Evolutionary conservation across 2,797 vertebrate species (phyloP).

Genomic region (Pristis pectinata): DNA sequence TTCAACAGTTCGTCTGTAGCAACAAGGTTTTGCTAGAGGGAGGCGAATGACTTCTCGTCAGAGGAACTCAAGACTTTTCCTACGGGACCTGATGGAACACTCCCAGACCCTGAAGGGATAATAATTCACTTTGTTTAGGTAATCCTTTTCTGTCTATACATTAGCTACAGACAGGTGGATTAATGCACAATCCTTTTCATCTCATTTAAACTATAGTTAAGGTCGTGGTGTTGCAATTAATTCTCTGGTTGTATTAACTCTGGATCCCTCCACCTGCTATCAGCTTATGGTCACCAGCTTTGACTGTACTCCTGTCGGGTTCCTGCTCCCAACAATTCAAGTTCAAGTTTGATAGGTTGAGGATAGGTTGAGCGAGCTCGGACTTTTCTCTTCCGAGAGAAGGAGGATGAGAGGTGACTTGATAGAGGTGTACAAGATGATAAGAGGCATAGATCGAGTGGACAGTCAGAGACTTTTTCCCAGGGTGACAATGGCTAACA

Average conservation of each 20-base stretch:
- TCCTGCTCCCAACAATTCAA: too few relatives aligned
- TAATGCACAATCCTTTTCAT: neutral
- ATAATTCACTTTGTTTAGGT: neutral
- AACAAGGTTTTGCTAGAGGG: neutral
- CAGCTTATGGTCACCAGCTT: neutral
- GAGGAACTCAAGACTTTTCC: neutral
- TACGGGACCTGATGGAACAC: too few relatives aligned
- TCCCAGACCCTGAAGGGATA: neutral
- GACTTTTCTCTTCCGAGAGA: too few relatives aligned
- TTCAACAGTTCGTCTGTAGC: too few relatives aligned
- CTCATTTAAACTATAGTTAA: neutral
- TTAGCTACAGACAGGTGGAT: neutral
- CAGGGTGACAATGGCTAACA: too few relatives aligned
- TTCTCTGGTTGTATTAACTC: neutral
- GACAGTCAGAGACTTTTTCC: too few relatives aligned
- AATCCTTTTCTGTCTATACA: neutral
- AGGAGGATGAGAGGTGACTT: too few relatives aligned
- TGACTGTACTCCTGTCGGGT: neutral
- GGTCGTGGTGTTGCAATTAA: neutral
- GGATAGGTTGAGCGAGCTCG: too few relatives aligned
- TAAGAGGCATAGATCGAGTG: too few relatives aligned
- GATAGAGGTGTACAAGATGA: too few relatives aligned
- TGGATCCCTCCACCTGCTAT: neutral
- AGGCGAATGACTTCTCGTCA: neutral
- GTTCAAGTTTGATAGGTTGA: too few relatives aligned